Base-by-base conservation (phyloP, 2,888 invertebrate species). In the Neoaliturus tenellus region DNA sequence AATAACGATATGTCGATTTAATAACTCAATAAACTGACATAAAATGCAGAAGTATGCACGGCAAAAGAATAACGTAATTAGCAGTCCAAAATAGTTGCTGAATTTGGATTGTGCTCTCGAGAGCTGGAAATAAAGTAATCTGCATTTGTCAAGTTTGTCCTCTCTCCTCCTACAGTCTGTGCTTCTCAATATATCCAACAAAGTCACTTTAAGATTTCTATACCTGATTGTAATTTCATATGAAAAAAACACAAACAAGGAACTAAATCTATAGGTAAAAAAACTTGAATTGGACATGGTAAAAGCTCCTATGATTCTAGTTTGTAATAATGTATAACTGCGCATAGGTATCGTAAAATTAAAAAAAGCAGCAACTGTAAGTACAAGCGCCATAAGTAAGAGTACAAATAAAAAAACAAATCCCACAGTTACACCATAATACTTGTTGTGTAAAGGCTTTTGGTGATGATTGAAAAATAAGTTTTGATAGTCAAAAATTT, bases 211-310 rank as follows among this genome's bases (percentile, higher is more conserved):
- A 14, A 69, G 69, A 39, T 25, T 4, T 35, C 23, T 39, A 69
- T n/a, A 69, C 14, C 69, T 33, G 20, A 69, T 69, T 69, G 39
- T 20, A 20, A 69, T 69, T 69, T 69, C 69, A 69, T 69, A 39
- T 1, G 69, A 69, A 35, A 39, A 69, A 39, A 35, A 69, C 1
- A 69, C 39, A 69, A 39, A 35, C 20, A 69, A 39, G 23, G 20
- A 20, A 39, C 33, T 69, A 23, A 39, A 69, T 14, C 35, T 35
- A 20, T 39, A n/a, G 12, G 35, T 20, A n/a, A n/a, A 1, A n/a
- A 69, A 6, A 35, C 39, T 69, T 20, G 69, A 28, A 33, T 1
- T 6, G 20, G 20, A 17, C 8, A 35, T n/a, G 1, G 20, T 17
- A 20, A 5, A 20, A 10, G 5, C 14, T 20, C n/a, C n/a, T 0